Conservation (phyloP, 2,113 vertebrate species). For the Lichenostomus cassidix region DNA sequence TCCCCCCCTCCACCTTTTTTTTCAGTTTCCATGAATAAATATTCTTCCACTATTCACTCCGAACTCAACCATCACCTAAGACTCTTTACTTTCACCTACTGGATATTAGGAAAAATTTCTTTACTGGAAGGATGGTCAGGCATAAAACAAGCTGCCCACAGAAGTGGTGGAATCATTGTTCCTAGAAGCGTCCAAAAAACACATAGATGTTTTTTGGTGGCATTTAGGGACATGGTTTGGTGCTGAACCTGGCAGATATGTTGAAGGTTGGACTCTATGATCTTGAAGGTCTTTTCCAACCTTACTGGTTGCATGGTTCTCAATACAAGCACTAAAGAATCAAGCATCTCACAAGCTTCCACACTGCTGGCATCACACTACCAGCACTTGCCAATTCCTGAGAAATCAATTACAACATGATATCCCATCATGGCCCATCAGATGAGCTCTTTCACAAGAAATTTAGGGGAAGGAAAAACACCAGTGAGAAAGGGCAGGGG, state of each 20-base stretch:
- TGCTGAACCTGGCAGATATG: neutral
- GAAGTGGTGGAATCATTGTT: neutral
- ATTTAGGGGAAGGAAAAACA: neutral
- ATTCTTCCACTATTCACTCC: neutral
- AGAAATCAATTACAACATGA: neutral
- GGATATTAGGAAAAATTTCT: neutral
- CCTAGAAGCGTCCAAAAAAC: neutral
- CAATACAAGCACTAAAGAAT: neutral
- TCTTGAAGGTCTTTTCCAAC: neutral
- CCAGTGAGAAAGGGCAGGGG: neutral
- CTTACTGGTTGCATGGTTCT: neutral
- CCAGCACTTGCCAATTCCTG: neutral
- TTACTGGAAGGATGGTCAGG: neutral
- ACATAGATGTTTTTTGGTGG: neutral
- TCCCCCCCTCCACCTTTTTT: fast-evolving
- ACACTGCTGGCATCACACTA: neutral
- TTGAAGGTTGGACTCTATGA: neutral
- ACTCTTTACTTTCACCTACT: neutral
- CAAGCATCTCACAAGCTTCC: neutral
- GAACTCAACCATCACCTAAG: neutral
- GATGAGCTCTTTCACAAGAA: neutral
- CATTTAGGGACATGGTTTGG: neutral
- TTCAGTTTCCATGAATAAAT: neutral
- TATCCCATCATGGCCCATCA: neutral
- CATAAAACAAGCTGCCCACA: neutral